Conservation (phyloP, 2,888 invertebrate species). For the Cheilosia grossa region DNA sequence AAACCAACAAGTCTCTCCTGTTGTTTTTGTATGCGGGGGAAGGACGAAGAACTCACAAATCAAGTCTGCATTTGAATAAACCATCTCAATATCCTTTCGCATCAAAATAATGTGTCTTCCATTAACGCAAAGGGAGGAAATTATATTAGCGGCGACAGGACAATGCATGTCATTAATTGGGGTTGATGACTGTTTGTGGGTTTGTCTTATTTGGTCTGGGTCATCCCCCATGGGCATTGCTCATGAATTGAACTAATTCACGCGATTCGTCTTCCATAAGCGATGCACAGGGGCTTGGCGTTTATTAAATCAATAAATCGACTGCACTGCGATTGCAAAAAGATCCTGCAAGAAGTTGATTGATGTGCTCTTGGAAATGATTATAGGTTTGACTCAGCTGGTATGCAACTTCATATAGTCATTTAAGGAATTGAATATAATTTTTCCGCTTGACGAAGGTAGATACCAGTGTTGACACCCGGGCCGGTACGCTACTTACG, state of each 20-base stretch:
- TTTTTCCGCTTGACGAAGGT: too few relatives aligned
- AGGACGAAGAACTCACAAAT: conserved; percentile 13
- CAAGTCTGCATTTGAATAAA: conserved; percentile 34
- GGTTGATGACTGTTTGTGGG: conserved; percentile 1
- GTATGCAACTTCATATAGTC: too few relatives aligned
- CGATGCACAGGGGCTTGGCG: conserved; percentile 15
- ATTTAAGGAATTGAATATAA: too few relatives aligned
- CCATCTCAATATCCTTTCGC: conserved; percentile 21
- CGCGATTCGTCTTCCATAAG: conserved; percentile 28
- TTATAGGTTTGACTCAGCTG: too few relatives aligned
- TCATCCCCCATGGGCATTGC: neutral
- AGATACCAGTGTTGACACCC: too few relatives aligned
- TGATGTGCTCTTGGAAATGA: too few relatives aligned
- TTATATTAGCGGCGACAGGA: neutral
- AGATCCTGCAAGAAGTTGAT: too few relatives aligned
- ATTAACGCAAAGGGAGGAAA: neutral
- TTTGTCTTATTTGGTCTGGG: conserved; percentile 1
- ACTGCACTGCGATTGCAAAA: conserved; percentile 18
- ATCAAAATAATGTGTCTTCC: neutral
- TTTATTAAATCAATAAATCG: conserved; percentile 51
- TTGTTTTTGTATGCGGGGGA: neutral
- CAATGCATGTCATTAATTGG: conserved; percentile 18
- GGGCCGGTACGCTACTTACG: too few relatives aligned
- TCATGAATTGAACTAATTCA: conserved; percentile 30
- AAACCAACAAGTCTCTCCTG: conserved; percentile 1